Base-by-base conservation (phyloP, 2,797 vertebrate species). In the Fratercula arctica region DNA sequence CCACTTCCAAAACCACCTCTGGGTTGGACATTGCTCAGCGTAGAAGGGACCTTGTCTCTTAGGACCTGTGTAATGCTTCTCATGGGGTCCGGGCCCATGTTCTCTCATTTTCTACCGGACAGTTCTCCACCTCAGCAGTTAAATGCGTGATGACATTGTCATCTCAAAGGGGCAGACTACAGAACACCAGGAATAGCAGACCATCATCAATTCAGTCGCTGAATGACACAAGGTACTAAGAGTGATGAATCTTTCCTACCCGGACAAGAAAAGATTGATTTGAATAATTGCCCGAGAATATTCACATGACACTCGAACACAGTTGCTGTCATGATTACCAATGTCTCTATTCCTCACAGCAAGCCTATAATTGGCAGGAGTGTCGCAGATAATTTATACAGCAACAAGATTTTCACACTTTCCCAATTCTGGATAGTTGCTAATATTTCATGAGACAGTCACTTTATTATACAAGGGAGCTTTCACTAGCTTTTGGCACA, bases 351-450 rank as follows among this genome's bases (percentile, higher is more conserved):
- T 97, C 83, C 85, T 90, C 82, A 85, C 72, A 94, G 89, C 64
- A 93, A 94, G 88, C 74, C 89, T 87, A 33, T 93, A 97, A 97
- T 91, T 97, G 95, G 94, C 95, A 93, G 53, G 66, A 94, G 50
- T 61, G 69, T 88, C 87, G 94, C 67, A 63, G 83, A 96, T 96
- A 97, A 97, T 96, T 97, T 96, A 96, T 91, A 95, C 74, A 92
- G 95, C 77, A 87, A 95, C 70, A 91, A 88, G 85, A 85, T 91
- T 96, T 96, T 96, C 95, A 95, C 94, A 91, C 94, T 94, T 95
- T 85, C 72, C 73, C 84, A 35, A 75, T 77, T 93, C 75, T 79
- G 76, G 89, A 84, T 75, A 94, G 83, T 80, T 95, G 94, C 94
- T 97, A 96, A 95, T 97, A 95, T 95, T 93, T 96, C 91, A 91